Conservation (phyloP, 2,888 invertebrate species). For the Sepiola atlantica region DNA sequence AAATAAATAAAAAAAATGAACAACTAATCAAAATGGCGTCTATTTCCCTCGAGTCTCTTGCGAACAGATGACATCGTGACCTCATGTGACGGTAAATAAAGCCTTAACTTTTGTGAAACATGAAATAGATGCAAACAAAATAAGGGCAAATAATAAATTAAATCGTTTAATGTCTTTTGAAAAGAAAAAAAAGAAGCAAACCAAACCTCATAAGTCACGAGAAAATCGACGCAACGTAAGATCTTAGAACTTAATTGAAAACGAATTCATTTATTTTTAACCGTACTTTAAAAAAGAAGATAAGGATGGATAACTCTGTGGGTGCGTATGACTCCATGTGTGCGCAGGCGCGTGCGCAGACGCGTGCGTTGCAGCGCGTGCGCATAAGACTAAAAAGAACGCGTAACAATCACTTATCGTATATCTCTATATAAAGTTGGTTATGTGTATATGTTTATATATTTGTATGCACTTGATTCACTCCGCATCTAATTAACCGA, state of each 20-base stretch:
- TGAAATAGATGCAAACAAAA: background rate
- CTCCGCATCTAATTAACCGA: too few relatives aligned
- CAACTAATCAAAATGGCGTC: background rate
- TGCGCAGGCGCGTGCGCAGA: too few relatives aligned
- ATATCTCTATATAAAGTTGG: too few relatives aligned
- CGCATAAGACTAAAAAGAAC: too few relatives aligned
- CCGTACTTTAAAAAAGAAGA: background rate
- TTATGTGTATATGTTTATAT: too few relatives aligned
- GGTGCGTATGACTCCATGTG: background rate
- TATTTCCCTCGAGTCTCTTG: background rate
- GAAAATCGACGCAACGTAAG: background rate
- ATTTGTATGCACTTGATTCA: too few relatives aligned
- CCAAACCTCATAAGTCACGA: background rate
- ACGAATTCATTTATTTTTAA: background rate
- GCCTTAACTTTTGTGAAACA: background rate
- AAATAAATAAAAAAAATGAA: background rate
- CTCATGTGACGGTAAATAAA: background rate
- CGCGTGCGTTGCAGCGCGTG: too few relatives aligned
- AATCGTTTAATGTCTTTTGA: background rate
- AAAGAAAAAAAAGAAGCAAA: background rate
- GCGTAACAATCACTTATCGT: too few relatives aligned
- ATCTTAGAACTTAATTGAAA: slow-evolving; percentile 2
- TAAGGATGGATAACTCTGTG: background rate
- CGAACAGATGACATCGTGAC: slow-evolving; percentile 2
- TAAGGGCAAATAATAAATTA: background rate